Evolutionary conservation across 2,797 vertebrate genomes (phyloP), one percentile per base, ranked within the genome.

Genomic region (Selene dorsalis): DNA sequence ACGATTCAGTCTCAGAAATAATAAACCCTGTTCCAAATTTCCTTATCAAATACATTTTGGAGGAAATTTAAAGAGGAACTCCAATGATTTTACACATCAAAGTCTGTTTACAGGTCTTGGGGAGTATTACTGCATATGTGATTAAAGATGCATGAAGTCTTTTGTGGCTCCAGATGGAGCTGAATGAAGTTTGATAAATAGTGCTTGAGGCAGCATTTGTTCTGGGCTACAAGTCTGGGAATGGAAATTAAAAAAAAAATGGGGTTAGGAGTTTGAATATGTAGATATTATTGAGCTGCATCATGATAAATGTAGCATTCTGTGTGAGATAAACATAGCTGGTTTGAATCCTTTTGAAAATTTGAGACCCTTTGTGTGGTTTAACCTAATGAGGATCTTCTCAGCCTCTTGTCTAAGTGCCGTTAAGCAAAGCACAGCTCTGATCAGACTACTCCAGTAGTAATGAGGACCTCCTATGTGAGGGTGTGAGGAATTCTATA

Each of bases 401-500:
- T 55, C 55, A 8, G n/a, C 35, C 13, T 58, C 17, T n/a, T 52
- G 41, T 59, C 41, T 10, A 61, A 55, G 39, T 80, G 55, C 69
- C 60, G 70, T 56, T 73, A 58, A 74, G 69, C 75, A 81, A 83
- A 65, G 68, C 69, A 58, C 57, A 68, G 53, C 11, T 63, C 12
- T 61, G 26, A 77, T 67, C 67, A 60, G 45, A 72, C 56, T 73
- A 18, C 18, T 67, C 22, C 26, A 38, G n/a, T 76, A 72, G 38
- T 82, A 86, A 79, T 76, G 70, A 82, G 73, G 61, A 80, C 35
- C 69, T 79, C 47, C 55, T 28, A 14, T 69, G 60, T 65, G 75
- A 69, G 24, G 26, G 61, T 64, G 50, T 39, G 43, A 64, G 59
- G 50, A 48, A 75, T 79, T 81, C 59, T 60, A 78, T 45, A 66